Percentiles rank a stretch among this genome's conserved stretches.
phyloP scores from a whole-genome alignment of 2,113 vertebrate species.

The Crotalus helleri region DNA sequence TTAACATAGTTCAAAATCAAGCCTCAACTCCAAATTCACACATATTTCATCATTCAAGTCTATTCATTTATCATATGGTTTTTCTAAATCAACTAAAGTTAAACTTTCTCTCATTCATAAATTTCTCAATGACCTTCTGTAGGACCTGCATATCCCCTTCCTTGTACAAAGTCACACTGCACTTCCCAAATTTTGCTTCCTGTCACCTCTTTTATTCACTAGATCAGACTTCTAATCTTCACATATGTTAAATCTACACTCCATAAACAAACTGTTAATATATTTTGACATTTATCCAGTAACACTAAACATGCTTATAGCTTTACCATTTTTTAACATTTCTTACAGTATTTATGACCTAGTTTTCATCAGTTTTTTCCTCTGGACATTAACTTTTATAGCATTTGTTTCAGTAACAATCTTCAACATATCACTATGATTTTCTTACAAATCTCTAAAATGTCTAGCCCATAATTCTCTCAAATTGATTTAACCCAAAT shows the following conservation, averaged over 20 bases:
- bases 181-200: not conserved
- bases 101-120: not conserved
- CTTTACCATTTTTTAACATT: not conserved
- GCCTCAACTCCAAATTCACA: not conserved
- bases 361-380: not conserved
- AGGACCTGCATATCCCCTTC: not conserved
- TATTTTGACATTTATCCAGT: not conserved
- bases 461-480: not conserved
- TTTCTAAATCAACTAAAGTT: not conserved
- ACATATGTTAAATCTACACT: not conserved
- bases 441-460: not conserved
- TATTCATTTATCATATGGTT: not conserved
- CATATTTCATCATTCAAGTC: not conserved
- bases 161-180: not conserved
- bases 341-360: not conserved
- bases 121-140: not conserved
- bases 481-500: not conserved
- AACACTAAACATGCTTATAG: not conserved
- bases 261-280: not conserved
- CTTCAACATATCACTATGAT: not conserved
- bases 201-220: not conserved
- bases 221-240: not conserved
- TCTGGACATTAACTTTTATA: not conserved
- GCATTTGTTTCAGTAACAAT: not conserved
- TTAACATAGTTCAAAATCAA: not conserved